Conservation (phyloP, 2,888 invertebrate genomes). For the Meghimatium bilineatum region DNA sequence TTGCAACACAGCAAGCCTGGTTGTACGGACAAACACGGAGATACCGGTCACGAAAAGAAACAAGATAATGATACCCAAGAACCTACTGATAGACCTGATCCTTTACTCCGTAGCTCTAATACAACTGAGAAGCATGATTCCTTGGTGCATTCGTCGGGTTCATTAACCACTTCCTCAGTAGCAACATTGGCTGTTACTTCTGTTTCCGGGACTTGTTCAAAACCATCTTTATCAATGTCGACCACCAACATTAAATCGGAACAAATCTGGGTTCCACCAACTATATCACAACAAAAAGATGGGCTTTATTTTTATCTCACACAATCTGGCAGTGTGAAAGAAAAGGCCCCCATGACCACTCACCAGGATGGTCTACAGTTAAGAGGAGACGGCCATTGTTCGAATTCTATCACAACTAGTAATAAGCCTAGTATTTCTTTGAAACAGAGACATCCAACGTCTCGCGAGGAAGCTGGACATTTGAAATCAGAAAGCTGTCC, state of each 20-base stretch:
- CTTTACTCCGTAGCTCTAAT: background rate
- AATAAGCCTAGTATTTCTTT: background rate
- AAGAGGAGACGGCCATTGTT: background rate
- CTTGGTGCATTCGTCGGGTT: background rate
- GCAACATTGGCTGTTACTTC: slow-evolving; percentile 5
- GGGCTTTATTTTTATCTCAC: background rate
- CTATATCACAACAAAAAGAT: slow-evolving; percentile 8
- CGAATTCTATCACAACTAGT: background rate
- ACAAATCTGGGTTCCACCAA: slow-evolving; percentile 46
- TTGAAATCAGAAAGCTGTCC: background rate
- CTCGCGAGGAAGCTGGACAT: background rate
- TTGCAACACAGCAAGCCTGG: background rate
- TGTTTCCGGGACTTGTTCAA: background rate
- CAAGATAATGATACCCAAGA: background rate
- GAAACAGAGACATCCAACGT: background rate
- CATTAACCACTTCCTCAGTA: background rate
- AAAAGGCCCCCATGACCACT: background rate
- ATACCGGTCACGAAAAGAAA: background rate
- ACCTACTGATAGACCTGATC: background rate
- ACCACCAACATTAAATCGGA: slow-evolving; percentile 40
- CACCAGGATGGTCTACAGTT: background rate
- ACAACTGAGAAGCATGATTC: background rate
- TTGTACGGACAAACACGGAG: background rate
- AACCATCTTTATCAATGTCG: slow-evolving; percentile 24
- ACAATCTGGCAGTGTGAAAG: background rate